Evolutionary conservation across 2,888 invertebrate species (phyloP).

Genomic region (Spicauda simplicius): DNA sequence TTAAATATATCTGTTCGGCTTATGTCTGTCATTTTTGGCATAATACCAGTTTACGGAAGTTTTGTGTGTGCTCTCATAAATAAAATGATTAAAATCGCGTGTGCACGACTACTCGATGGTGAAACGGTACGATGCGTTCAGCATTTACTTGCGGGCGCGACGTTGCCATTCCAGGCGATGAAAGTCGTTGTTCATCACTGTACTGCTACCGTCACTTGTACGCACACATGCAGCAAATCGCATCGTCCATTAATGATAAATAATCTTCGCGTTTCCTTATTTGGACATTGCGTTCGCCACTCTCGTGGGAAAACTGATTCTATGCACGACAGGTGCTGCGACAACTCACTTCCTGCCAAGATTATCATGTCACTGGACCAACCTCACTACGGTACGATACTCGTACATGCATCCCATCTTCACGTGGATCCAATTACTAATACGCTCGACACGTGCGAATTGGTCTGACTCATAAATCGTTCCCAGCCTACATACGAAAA

Average conservation of each 20-base stretch:
- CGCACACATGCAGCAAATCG: conserved; percentile 12
- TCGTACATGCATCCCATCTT: conserved; percentile 15
- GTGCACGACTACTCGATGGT: conserved; percentile 48
- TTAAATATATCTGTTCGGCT: conserved; percentile 19
- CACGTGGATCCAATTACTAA: conserved; percentile 34
- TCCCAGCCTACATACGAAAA: conserved; percentile 24
- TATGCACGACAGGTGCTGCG: conserved; percentile 27
- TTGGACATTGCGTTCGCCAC: conserved; percentile 19
- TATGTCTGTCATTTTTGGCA: conserved; percentile 10
- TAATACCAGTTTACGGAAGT: conserved; percentile 25
- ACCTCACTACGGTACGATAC: conserved; percentile 18
- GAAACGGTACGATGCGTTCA: conserved; percentile 68
- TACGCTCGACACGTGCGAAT: conserved; percentile 28
- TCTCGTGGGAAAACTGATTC: conserved; percentile 30
- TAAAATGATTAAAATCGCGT: conserved; percentile 49
- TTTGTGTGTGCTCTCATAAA: conserved; percentile 24
- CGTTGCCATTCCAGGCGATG: conserved; percentile 78
- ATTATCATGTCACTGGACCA: conserved; percentile 21
- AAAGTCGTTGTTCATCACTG: conserved; percentile 70
- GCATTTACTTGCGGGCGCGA: conserved; percentile 55
- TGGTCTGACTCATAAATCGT: conserved; percentile 30
- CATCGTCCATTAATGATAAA: conserved; percentile 15
- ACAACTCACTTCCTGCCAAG: conserved; percentile 33
- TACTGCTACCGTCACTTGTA: conserved; percentile 47
- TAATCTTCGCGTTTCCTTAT: conserved; percentile 33